These are phyloP conservation scores for Miichthys miiuy DNA, from an alignment of 2,797 vertebrate species.

Conservation along the genomic window DNA sequence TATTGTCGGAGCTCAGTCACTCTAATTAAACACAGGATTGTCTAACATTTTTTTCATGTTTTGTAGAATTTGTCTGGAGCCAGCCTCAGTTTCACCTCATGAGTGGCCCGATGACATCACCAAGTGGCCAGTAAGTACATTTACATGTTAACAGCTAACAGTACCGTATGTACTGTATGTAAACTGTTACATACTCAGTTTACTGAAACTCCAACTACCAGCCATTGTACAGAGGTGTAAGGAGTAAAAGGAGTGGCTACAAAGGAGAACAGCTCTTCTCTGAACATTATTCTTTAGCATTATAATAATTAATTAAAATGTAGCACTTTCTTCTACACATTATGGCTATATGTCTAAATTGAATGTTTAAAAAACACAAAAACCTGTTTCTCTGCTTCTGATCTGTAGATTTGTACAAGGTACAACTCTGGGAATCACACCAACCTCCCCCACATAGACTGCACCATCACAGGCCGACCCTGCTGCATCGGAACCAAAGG, in stretches of 20 bases:
- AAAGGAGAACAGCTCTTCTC: background rate
- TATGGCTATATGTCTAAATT: background rate
- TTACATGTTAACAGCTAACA: background rate
- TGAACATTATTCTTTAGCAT: background rate
- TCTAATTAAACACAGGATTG: background rate
- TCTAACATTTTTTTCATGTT: background rate
- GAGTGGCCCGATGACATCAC: conserved; percentile 99
- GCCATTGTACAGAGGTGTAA: background rate
- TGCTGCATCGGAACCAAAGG: conserved; percentile 99
- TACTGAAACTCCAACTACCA: background rate
- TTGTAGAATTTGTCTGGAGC: conserved; percentile 94
- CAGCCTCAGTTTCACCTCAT: conserved; percentile 94
- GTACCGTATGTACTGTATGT: too few relatives aligned
- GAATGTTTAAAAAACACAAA: background rate
- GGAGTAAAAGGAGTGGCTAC: background rate
- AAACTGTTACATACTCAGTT: background rate
- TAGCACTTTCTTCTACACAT: background rate
- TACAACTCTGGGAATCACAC: conserved; percentile 94
- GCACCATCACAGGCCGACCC: conserved; percentile 95
- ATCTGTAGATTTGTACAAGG: conserved; percentile 91
- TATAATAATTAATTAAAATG: too few relatives aligned
- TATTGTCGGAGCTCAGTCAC: background rate
- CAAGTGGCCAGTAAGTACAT: conserved; percentile 94
- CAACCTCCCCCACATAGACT: conserved; percentile 97
- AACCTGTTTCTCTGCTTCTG: background rate